phyloP scores from a whole-genome alignment of 2,797 vertebrate genomes.

The Rallus crepitans region DNA sequence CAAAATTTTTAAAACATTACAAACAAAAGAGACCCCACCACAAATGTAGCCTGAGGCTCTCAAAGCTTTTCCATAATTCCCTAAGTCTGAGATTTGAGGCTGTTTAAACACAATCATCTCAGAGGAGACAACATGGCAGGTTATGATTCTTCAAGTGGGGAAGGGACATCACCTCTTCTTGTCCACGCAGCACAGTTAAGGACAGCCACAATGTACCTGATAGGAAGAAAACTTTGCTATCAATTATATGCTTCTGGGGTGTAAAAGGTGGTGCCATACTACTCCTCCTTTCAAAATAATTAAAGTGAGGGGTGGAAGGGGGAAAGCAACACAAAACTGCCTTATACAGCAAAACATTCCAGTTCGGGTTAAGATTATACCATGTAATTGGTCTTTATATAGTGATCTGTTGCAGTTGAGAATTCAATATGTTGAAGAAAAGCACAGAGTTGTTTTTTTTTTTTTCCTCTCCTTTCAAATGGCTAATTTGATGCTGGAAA shows the following conservation, averaged over 20 bases:
- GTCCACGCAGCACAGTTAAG: background rate
- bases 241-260: background rate
- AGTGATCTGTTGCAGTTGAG: background rate
- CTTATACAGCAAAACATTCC: background rate
- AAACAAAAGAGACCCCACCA: no score
- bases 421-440: background rate
- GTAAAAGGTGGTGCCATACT: background rate
- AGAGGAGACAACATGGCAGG: background rate
- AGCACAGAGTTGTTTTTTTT: background rate
- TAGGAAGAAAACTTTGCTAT: background rate
- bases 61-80: background rate
- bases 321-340: background rate
- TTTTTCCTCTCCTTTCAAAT: background rate
- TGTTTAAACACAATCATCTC: background rate
- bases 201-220: background rate
- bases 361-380: background rate
- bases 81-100: background rate
- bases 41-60: background rate
- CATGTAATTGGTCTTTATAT: background rate
- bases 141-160: background rate
- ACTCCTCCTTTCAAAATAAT: background rate
- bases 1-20: background rate
- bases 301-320: rapidly evolving
- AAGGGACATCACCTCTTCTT: background rate
- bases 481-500: background rate